These are phyloP conservation scores for Muraenolepis orangiensis DNA, from an alignment of 2,797 vertebrate species.

Conservation along the genomic window DNA sequence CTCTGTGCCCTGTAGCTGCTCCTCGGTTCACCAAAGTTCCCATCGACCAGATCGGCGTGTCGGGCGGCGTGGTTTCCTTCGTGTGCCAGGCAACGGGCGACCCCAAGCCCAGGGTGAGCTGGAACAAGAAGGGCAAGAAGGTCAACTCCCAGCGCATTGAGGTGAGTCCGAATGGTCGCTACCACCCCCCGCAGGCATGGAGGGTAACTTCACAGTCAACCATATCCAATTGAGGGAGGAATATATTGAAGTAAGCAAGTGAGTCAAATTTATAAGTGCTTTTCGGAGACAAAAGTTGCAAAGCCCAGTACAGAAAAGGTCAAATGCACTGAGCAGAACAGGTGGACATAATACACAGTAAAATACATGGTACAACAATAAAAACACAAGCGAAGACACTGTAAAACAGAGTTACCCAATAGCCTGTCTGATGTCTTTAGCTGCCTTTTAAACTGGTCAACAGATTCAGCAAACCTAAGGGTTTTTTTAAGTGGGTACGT, in stretches of 20 bases:
- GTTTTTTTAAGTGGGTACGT: too few relatives aligned
- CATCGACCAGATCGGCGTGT: conserved; percentile 92
- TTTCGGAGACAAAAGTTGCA: too few relatives aligned
- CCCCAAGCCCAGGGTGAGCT: conserved; percentile 91
- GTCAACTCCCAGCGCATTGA: conserved; percentile 97
- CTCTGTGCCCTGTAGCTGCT: conserved; percentile 44
- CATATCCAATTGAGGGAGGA: background rate
- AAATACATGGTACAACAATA: too few relatives aligned
- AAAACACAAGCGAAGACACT: too few relatives aligned
- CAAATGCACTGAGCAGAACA: too few relatives aligned
- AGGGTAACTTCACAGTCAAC: background rate
- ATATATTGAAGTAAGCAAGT: background rate
- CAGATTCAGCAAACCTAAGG: background rate
- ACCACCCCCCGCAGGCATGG: conserved; percentile 3
- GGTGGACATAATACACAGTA: too few relatives aligned
- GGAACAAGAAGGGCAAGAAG: conserved; percentile 98
- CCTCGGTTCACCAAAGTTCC: conserved; percentile 87
- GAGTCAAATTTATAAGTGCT: too few relatives aligned
- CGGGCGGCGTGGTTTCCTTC: conserved; percentile 93
- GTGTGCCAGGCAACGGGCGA: conserved; percentile 93
- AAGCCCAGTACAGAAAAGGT: too few relatives aligned
- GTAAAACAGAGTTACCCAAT: too few relatives aligned
- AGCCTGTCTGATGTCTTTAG: too few relatives aligned
- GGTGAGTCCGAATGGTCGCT: conserved; percentile 69
- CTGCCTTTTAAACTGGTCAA: too few relatives aligned